phyloP scores from a whole-genome alignment of 2,888 invertebrate genomes.

The Phengaris alcon region DNA sequence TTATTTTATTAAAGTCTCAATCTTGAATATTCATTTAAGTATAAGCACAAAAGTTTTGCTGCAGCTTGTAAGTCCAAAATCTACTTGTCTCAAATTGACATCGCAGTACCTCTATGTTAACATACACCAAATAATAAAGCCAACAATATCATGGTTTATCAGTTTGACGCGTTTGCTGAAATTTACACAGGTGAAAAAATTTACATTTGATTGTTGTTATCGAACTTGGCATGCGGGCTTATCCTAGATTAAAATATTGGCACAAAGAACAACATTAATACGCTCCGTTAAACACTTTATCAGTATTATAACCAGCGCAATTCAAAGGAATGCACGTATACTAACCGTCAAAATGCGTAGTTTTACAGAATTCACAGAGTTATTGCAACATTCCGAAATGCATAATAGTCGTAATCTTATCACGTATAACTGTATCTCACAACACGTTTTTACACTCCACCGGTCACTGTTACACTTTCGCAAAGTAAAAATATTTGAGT shows the following conservation, averaged over 20 bases:
- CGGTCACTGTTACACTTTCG: slow-evolving; percentile 54
- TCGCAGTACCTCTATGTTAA: background rate
- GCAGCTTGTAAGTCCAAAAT: background rate
- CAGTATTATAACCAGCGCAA: slow-evolving; percentile 24
- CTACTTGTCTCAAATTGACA: background rate
- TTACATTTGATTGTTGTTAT: slow-evolving; percentile 28
- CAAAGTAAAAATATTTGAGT: slow-evolving; percentile 49
- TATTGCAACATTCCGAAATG: slow-evolving; percentile 60
- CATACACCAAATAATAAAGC: background rate
- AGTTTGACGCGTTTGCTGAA: slow-evolving; percentile 3
- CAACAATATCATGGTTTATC: background rate
- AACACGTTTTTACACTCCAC: slow-evolving; percentile 46
- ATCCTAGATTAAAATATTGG: slow-evolving; percentile 28
- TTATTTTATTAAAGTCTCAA: too few species aligned
- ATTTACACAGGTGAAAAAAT: slow-evolving; percentile 28
- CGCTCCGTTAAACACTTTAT: slow-evolving; percentile 28
- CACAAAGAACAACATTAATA: slow-evolving; percentile 29
- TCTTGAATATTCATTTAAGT: too few species aligned
- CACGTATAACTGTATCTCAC: slow-evolving; percentile 44
- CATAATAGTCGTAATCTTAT: slow-evolving; percentile 43
- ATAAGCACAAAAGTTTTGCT: background rate
- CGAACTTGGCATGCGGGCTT: slow-evolving; percentile 34
- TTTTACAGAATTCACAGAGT: slow-evolving; percentile 21
- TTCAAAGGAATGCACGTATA: slow-evolving; percentile 22
- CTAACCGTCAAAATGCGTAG: slow-evolving; percentile 26